Evolutionary conservation across 2,888 invertebrate species (phyloP).

Genomic region (Drosophila eohydei): DNA sequence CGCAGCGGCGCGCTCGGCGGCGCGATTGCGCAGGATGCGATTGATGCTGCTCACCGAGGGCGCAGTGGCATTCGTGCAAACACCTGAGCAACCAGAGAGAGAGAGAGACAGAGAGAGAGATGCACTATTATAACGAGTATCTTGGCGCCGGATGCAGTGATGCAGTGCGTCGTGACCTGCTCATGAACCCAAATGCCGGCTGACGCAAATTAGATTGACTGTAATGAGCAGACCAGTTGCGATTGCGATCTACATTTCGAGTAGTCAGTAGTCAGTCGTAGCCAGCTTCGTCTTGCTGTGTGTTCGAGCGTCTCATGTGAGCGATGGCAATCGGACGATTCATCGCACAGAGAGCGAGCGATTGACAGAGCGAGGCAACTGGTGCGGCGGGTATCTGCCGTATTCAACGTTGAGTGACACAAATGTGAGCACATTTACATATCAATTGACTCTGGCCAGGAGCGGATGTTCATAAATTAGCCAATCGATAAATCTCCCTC

Average conservation of each 20-base stretch:
- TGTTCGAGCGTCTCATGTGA: slow-evolving; percentile 76
- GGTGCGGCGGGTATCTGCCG: not conserved
- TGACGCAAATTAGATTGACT: slow-evolving; percentile 80
- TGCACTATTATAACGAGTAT: slow-evolving; percentile 35
- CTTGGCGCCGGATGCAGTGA: slow-evolving; percentile 64
- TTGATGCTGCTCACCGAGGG: slow-evolving; percentile 99
- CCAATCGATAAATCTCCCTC: slow-evolving; percentile 81
- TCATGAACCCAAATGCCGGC: slow-evolving; percentile 49
- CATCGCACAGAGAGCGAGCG: slow-evolving; percentile 66
- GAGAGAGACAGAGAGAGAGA: not conserved
- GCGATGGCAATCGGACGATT: slow-evolving; percentile 78
- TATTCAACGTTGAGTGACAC: slow-evolving; percentile 70
- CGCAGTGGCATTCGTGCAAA: slow-evolving; percentile 97
- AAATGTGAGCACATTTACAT: slow-evolving; percentile 82
- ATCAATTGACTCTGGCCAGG: slow-evolving; percentile 72
- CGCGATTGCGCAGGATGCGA: slow-evolving; percentile 96
- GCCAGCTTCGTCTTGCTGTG: slow-evolving; percentile 51
- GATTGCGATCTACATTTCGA: slow-evolving; percentile 60
- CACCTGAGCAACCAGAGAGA: slow-evolving; percentile 87
- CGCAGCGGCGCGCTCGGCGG: slow-evolving; percentile 97
- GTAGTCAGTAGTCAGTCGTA: slow-evolving; percentile 1
- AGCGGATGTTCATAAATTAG: slow-evolving; percentile 85
- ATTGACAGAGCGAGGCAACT: slow-evolving; percentile 26
- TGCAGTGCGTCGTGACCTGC: slow-evolving; percentile 66
- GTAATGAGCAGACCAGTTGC: slow-evolving; percentile 72